These are phyloP conservation scores for Erebia palarica DNA, from an alignment of 2,888 invertebrate genomes.

Conservation along the genomic window DNA sequence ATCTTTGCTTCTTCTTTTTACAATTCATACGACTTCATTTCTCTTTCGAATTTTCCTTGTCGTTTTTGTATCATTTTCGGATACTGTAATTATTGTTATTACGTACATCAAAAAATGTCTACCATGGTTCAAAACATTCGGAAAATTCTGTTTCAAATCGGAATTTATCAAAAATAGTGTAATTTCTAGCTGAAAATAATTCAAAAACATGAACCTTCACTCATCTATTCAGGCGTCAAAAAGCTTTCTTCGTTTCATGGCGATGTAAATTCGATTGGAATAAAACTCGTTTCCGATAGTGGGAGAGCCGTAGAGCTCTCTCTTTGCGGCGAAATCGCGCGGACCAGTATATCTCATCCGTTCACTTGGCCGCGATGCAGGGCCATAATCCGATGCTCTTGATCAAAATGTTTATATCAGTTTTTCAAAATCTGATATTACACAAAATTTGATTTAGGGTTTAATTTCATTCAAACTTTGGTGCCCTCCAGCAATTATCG, in stretches of 20 bases:
- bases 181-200: slow-evolving; percentile 25
- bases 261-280: slow-evolving; percentile 73
- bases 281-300: slow-evolving; percentile 63
- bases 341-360: slow-evolving; percentile 75
- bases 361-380: slow-evolving; percentile 59
- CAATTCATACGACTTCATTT: slow-evolving; percentile 51
- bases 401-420: slow-evolving; percentile 39
- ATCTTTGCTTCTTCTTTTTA: slow-evolving; percentile 49
- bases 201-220: slow-evolving; percentile 27
- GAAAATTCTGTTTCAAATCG: background rate
- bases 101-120: background rate
- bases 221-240: slow-evolving; percentile 41
- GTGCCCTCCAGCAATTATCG: too few species aligned
- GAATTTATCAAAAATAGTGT: slow-evolving; percentile 11
- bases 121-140: too few species aligned
- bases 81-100: slow-evolving; percentile 23
- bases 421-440: slow-evolving; percentile 47
- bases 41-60: slow-evolving; percentile 41
- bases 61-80: slow-evolving; percentile 12
- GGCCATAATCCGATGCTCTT: slow-evolving; percentile 64
- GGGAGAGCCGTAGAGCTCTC: slow-evolving; percentile 72
- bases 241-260: slow-evolving; percentile 56
- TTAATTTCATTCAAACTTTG: too few species aligned
- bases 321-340: slow-evolving; percentile 76
- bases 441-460: too few species aligned